Conservation (phyloP, 2,888 invertebrate genomes). For the Pammene aurita region DNA sequence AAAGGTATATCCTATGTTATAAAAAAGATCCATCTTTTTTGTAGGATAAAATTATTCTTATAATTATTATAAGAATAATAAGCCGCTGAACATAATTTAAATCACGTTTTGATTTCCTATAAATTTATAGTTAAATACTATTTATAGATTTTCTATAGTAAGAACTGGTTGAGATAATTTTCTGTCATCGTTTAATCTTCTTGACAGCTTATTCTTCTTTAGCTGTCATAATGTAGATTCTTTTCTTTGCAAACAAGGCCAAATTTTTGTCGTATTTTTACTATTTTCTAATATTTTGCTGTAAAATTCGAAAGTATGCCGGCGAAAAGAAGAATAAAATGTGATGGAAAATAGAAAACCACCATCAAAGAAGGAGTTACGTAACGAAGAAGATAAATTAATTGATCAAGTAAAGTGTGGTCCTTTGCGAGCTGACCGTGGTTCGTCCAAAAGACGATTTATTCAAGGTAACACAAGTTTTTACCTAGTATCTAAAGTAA, state of each 20-base stretch:
- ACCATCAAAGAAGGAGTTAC: constrained; percentile 71
- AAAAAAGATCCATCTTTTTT: too few species aligned
- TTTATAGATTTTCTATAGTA: not conserved
- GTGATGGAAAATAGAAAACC: constrained; percentile 80
- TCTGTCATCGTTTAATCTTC: constrained; percentile 45
- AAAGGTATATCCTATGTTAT: not conserved
- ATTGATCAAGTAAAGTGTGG: constrained; percentile 68
- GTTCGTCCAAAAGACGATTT: constrained; percentile 57
- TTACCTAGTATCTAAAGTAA: not conserved
- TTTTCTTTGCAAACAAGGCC: constrained; percentile 49
- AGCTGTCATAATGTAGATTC: constrained; percentile 63
- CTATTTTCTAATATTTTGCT: constrained; percentile 50
- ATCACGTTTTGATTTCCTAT: too few species aligned
- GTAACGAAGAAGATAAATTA: constrained; percentile 71
- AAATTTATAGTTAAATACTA: too few species aligned
- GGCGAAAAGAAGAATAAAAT: constrained; percentile 73
- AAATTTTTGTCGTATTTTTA: constrained; percentile 58
- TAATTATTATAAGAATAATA: not conserved
- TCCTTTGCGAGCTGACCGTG: constrained; percentile 51
- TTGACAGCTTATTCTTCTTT: constrained; percentile 43
- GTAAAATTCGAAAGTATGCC: constrained; percentile 65
- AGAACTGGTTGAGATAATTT: constrained; percentile 45
- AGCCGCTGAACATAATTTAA: too few species aligned
- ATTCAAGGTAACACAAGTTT: constrained; percentile 56
- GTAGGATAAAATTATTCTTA: not conserved